Evolutionary conservation across 1,140 invertebrate genomes (phyloP).

Genomic region (Andricus grossulariae): DNA sequence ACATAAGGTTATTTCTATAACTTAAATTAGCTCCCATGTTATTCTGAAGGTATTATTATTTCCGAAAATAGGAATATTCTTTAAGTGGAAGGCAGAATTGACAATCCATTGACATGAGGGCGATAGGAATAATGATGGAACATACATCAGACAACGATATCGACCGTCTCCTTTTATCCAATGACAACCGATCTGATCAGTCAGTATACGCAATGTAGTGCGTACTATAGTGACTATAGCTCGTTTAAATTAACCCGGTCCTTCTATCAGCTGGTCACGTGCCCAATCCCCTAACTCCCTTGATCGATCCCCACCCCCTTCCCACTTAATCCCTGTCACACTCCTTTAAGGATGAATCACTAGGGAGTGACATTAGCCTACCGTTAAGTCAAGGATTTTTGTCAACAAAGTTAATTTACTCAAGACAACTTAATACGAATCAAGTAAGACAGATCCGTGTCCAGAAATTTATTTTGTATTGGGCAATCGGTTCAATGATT

Average conservation of each 20-base stretch:
- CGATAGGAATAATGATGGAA: slow-evolving; percentile 44
- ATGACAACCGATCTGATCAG: slow-evolving; percentile 44
- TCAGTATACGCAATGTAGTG: slow-evolving; percentile 32
- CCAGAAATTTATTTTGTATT: too few species aligned
- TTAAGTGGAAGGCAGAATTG: slow-evolving; percentile 31
- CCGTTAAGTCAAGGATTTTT: slow-evolving; percentile 12
- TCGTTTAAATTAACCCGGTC: slow-evolving; percentile 52
- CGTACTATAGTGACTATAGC: slow-evolving; percentile 26
- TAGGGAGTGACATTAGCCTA: slow-evolving; percentile 34
- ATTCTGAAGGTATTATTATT: not conserved
- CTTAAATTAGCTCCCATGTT: not conserved
- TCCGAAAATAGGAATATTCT: not conserved
- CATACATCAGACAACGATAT: slow-evolving; percentile 44
- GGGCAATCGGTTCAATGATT: too few species aligned
- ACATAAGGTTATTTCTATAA: too few species aligned
- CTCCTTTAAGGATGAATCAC: slow-evolving; percentile 46
- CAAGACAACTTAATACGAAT: not conserved
- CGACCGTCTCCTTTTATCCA: slow-evolving; percentile 41
- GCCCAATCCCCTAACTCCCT: slow-evolving; percentile 26
- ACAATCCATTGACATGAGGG: slow-evolving; percentile 43
- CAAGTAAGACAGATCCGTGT: too few species aligned
- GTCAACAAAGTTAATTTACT: slow-evolving; percentile 1
- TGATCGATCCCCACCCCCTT: slow-evolving; percentile 27
- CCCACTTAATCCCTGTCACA: slow-evolving; percentile 37
- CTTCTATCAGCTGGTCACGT: slow-evolving; percentile 39